Conservation (phyloP, 2,888 invertebrate genomes). For the Acanthosepion lycidas region DNA sequence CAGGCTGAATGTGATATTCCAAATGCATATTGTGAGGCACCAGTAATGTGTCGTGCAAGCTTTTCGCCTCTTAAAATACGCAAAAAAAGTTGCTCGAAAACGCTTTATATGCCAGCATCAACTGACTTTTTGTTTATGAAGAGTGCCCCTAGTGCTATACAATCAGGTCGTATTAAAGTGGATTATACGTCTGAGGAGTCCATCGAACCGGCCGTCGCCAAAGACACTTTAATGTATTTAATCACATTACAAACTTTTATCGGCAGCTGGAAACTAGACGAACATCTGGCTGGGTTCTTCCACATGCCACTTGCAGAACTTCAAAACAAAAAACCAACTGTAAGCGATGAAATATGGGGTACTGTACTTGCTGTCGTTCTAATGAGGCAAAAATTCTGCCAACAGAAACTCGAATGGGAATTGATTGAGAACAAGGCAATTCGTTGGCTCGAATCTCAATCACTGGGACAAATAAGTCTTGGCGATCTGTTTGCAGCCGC, state of each 20-base stretch:
- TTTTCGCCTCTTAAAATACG: background rate
- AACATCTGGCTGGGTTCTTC: constrained; percentile 43
- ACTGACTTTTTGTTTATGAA: too few species aligned
- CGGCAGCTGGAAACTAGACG: constrained; percentile 52
- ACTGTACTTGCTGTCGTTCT: background rate
- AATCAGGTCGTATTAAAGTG: too few species aligned
- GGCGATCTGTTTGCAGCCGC: background rate
- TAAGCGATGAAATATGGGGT: constrained; percentile 2
- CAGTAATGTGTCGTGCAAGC: background rate
- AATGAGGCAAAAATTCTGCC: background rate
- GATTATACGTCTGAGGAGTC: too few species aligned
- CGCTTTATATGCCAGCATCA: too few species aligned
- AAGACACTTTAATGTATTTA: background rate
- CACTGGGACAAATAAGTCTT: background rate
- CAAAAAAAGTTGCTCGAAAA: too few species aligned
- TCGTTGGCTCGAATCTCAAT: constrained; percentile 34
- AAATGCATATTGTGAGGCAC: background rate
- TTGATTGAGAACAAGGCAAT: background rate
- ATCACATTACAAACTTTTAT: constrained; percentile 51
- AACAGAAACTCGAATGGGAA: constrained; percentile 35
- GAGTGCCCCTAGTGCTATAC: too few species aligned
- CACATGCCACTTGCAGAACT: background rate
- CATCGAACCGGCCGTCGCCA: background rate
- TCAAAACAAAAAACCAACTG: background rate
- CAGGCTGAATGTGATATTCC: constrained; percentile 51